Percentiles rank a stretch among this genome's conserved stretches.
These are phyloP conservation scores for Leistus spinibarbis DNA, from an alignment of 2,888 invertebrate species.

Conservation along the genomic window DNA sequence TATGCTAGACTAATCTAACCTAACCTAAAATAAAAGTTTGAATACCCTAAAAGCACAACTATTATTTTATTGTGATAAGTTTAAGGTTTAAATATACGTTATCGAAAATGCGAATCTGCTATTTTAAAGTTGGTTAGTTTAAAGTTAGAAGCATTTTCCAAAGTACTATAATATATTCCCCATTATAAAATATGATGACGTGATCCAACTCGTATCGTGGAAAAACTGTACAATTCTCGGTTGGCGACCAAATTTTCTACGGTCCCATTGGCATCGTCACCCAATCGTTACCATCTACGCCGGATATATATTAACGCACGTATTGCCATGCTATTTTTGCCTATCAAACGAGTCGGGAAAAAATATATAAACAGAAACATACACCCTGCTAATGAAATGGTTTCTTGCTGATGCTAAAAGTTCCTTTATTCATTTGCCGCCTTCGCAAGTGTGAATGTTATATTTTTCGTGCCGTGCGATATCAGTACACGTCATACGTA, in stretches of 20 bases:
- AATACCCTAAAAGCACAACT: no score
- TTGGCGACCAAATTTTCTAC: neutral
- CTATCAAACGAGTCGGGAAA: neutral
- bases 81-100: no score
- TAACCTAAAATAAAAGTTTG: no score
- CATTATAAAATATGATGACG: no score
- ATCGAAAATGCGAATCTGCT: no score
- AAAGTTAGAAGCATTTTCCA: no score
- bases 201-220: no score
- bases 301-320: constrained; percentile 20
- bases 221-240: neutral
- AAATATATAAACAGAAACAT: constrained; percentile 15
- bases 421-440: constrained; percentile 30
- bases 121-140: no score
- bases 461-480: constrained; percentile 5
- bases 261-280: neutral
- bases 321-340: neutral
- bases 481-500: neutral
- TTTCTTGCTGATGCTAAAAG: constrained; percentile 11
- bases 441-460: constrained; percentile 1
- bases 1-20: no score
- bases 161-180: no score
- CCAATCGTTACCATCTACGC: neutral
- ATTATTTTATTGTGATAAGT: no score
- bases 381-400: constrained; percentile 31